phyloP scores from a whole-genome alignment of 2,113 vertebrate genomes.

The Megatriorchis doriae region DNA sequence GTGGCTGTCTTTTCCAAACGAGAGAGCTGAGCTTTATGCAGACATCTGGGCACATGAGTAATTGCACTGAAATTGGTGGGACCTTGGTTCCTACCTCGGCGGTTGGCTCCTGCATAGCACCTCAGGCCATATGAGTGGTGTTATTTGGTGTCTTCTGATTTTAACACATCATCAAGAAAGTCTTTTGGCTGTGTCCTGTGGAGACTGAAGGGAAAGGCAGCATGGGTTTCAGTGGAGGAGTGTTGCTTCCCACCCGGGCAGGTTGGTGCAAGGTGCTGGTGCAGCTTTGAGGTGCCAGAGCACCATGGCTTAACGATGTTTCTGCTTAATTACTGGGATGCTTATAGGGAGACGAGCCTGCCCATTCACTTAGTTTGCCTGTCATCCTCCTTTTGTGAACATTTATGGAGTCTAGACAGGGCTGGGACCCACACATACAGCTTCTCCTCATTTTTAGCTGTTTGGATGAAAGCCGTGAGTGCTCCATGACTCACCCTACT shows the following conservation, averaged over 20 bases:
- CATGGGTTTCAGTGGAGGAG: rapidly evolving
- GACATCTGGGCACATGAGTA: background rate
- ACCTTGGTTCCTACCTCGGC: background rate
- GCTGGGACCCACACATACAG: background rate
- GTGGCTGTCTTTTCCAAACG: background rate
- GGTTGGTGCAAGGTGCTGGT: rapidly evolving
- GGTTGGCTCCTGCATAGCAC: background rate
- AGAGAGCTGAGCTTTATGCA: background rate
- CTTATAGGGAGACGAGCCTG: background rate
- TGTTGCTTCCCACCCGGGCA: background rate
- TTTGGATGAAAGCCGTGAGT: background rate
- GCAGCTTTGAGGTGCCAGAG: background rate
- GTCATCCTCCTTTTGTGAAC: background rate
- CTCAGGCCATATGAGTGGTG: background rate
- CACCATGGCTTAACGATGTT: background rate
- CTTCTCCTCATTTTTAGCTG: background rate
- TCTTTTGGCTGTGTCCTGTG: background rate
- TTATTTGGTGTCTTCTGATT: background rate
- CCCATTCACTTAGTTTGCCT: background rate
- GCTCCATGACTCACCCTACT: background rate
- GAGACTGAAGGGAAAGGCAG: background rate
- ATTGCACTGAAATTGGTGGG: background rate
- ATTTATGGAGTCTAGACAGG: background rate
- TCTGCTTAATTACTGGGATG: background rate
- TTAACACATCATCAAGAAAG: background rate